A percentile compares a stretch with the other conserved stretches of the same genome.
Conservation (phyloP, 2,888 invertebrate genomes). For the Drosophila gaucha region DNA sequence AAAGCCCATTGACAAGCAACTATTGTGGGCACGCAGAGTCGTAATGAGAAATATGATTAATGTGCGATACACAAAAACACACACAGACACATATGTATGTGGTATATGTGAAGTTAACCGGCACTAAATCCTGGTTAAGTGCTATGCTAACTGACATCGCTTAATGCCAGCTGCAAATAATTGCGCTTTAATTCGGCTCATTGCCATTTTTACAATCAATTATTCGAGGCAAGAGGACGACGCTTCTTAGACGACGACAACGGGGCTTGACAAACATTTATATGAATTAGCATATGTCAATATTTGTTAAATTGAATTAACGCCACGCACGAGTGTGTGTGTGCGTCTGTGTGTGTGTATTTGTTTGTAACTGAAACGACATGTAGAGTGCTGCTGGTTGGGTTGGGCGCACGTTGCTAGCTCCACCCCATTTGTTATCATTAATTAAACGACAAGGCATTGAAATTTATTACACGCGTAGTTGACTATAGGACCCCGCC, state of each 20-base stretch:
- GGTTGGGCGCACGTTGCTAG: conserved; percentile 15
- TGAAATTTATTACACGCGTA: conserved; percentile 80
- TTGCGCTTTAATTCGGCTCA: conserved; percentile 76
- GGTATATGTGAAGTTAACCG: conserved; percentile 39
- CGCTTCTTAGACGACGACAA: conserved; percentile 12
- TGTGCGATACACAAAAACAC: conserved; percentile 17
- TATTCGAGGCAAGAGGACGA: conserved; percentile 44
- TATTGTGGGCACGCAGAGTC: conserved; percentile 23
- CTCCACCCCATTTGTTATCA: conserved; percentile 75
- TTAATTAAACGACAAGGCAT: conserved; percentile 80
- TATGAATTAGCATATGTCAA: conserved; percentile 81
- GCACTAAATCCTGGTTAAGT: conserved; percentile 64
- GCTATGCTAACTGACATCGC: conserved; percentile 60
- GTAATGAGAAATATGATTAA: conserved; percentile 60
- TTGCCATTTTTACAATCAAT: conserved; percentile 81
- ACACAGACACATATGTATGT: neutral
- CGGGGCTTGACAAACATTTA: conserved; percentile 66
- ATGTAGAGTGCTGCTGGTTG: conserved; percentile 8
- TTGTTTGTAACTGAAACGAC: conserved; percentile 25
- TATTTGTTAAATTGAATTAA: conserved; percentile 82
- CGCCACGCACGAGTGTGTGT: conserved; percentile 40
- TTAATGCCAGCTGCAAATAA: conserved; percentile 76
- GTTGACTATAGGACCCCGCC: conserved; percentile 52
- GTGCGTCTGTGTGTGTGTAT: conserved; percentile 7
- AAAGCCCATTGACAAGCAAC: conserved; percentile 37